phyloP scores from a whole-genome alignment of 2,888 invertebrate genomes.

The Cetonia aurata region DNA sequence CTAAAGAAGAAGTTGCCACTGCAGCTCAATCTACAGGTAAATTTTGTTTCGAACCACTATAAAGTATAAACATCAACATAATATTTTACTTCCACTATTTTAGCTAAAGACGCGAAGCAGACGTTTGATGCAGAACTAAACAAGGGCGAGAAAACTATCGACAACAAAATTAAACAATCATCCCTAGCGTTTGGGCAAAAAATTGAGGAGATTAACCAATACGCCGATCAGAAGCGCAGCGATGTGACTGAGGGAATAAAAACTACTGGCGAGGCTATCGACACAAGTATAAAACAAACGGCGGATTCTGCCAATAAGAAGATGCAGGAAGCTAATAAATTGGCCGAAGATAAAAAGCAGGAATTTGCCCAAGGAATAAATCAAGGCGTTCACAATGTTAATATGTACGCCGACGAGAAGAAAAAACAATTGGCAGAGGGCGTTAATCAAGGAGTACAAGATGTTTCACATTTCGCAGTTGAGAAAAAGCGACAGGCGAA shows the following conservation, averaged over 20 bases:
- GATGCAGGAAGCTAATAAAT: conserved; percentile 42
- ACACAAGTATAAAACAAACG: conserved; percentile 38
- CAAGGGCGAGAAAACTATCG: conserved; percentile 62
- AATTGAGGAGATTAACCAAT: conserved; percentile 46
- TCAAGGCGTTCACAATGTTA: conserved; percentile 47
- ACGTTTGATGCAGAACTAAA: conserved; percentile 61
- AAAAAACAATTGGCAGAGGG: conserved; percentile 45
- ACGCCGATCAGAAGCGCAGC: conserved; percentile 44
- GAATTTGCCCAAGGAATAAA: conserved; percentile 40
- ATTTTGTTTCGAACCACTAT: neutral
- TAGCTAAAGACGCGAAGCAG: conserved; percentile 66
- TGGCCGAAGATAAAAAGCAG: conserved; percentile 42
- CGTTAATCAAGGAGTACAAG: conserved; percentile 54
- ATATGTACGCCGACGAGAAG: conserved; percentile 45
- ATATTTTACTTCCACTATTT: conserved; percentile 21
- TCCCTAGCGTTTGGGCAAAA: conserved; percentile 50
- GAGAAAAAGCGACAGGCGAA: conserved; percentile 38
- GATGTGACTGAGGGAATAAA: conserved; percentile 40
- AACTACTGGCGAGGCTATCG: conserved; percentile 38
- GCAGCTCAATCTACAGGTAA: conserved; percentile 70
- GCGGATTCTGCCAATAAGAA: conserved; percentile 39
- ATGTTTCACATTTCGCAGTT: conserved; percentile 46
- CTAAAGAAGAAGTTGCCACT: conserved; percentile 69
- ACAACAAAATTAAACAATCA: conserved; percentile 57
- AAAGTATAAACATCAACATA: neutral